A percentile compares a stretch with the other conserved stretches of the same genome.
Conservation (phyloP, 2,113 vertebrate species). For the Melozone crissalis region DNA sequence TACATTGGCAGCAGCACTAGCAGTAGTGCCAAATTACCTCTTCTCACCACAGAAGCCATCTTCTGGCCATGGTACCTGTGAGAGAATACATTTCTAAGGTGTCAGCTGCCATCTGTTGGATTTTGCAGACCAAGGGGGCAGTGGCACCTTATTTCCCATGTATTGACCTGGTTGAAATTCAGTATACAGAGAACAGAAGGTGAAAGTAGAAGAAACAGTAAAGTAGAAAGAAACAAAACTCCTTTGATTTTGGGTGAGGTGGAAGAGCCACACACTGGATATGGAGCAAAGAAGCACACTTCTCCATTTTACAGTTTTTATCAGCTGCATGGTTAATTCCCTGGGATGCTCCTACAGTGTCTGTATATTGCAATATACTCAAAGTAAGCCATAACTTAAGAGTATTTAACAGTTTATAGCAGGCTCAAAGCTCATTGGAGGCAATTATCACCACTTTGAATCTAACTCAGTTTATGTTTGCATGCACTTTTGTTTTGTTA, state of each 20-base stretch:
- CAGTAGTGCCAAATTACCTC: background rate
- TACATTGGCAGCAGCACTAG: background rate
- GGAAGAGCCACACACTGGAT: background rate
- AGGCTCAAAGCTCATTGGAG: background rate
- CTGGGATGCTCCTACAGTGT: background rate
- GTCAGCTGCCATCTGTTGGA: background rate
- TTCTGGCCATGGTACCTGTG: background rate
- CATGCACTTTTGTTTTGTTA: background rate
- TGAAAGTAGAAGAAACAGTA: background rate
- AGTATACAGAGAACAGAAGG: background rate
- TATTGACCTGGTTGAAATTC: background rate
- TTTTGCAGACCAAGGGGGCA: background rate
- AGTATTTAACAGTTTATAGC: background rate
- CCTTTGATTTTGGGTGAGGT: background rate
- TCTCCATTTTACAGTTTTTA: background rate
- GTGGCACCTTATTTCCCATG: background rate
- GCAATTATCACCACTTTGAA: background rate
- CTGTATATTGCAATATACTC: background rate
- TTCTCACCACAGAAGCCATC: background rate
- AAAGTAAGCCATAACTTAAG: background rate
- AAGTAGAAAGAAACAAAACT: background rate
- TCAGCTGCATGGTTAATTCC: background rate
- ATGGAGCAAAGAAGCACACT: background rate
- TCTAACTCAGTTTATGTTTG: background rate
- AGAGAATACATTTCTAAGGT: background rate